Conservation (phyloP, 2,113 vertebrate species). For the Apus apus region DNA sequence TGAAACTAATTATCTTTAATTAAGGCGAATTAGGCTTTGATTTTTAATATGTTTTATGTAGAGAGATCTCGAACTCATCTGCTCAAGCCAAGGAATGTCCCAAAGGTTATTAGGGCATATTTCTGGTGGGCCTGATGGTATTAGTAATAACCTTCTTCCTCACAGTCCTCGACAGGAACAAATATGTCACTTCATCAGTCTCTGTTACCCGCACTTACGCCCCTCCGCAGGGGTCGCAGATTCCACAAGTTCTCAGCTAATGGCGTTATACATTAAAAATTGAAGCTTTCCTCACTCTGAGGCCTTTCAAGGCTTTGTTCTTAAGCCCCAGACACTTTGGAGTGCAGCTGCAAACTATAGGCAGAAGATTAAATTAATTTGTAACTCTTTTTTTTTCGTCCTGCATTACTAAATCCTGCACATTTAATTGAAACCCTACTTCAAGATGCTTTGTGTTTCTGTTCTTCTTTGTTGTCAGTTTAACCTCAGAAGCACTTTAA, state of each 20-base stretch:
- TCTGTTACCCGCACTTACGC: conserved; percentile 74
- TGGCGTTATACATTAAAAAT: conserved; percentile 87
- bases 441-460: conserved; percentile 78
- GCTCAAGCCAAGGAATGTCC: conserved; percentile 60
- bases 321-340: conserved; percentile 80
- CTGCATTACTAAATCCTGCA: conserved; percentile 80
- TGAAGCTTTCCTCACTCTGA: conserved; percentile 74
- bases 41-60: conserved; percentile 68
- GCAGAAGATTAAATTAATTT: conserved; percentile 89
- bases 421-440: conserved; percentile 85
- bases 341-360: conserved; percentile 82
- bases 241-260: conserved; percentile 91
- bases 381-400: conserved; percentile 75
- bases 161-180: conserved; percentile 60
- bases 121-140: conserved; percentile 68
- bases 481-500: conserved; percentile 81
- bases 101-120: conserved; percentile 76
- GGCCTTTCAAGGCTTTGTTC: conserved; percentile 83
- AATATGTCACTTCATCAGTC: conserved; percentile 78
- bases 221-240: conserved; percentile 80
- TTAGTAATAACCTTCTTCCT: conserved; percentile 74
- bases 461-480: conserved; percentile 77
- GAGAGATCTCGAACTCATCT: conserved; percentile 54
- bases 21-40: conserved; percentile 77
- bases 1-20: conserved; percentile 81